Evolutionary conservation across 2,113 vertebrate genomes (phyloP).

Genomic region (Coptodon rendalli): DNA sequence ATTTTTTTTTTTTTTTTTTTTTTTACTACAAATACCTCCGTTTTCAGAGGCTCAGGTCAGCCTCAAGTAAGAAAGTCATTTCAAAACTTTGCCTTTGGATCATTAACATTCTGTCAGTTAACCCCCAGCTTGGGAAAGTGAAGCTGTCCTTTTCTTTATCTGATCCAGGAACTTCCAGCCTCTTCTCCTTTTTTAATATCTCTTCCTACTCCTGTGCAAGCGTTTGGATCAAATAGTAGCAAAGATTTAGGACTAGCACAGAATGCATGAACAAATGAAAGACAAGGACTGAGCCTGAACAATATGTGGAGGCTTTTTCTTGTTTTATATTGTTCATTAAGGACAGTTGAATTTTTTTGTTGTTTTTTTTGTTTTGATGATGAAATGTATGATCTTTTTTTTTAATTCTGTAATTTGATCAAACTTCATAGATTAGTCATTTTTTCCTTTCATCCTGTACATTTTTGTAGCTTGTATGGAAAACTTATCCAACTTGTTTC

Average conservation of each 20-base stretch:
- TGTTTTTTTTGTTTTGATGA: neutral
- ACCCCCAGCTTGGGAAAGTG: neutral
- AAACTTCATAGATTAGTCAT: neutral
- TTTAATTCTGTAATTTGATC: neutral
- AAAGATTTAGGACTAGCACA: neutral
- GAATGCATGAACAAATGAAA: accelerated
- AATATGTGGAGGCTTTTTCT: neutral
- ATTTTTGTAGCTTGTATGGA: neutral
- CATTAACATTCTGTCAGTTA: neutral
- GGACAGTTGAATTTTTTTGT: neutral
- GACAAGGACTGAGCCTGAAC: neutral
- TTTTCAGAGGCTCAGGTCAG: neutral
- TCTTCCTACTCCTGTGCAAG: neutral
- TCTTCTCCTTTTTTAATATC: neutral
- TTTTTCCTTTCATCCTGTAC: neutral
- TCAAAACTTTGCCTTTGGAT: neutral
- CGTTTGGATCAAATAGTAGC: neutral
- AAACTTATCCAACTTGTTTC: accelerated
- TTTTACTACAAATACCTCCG: neutral
- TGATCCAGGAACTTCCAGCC: neutral
- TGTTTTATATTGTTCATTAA: neutral
- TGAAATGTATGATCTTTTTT: neutral
- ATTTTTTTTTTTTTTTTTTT: neutral
- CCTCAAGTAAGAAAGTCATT: neutral
- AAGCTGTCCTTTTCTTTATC: neutral